Evolutionary conservation across 2,797 vertebrate species (phyloP).

Genomic region (Eulemur rubriventer): DNA sequence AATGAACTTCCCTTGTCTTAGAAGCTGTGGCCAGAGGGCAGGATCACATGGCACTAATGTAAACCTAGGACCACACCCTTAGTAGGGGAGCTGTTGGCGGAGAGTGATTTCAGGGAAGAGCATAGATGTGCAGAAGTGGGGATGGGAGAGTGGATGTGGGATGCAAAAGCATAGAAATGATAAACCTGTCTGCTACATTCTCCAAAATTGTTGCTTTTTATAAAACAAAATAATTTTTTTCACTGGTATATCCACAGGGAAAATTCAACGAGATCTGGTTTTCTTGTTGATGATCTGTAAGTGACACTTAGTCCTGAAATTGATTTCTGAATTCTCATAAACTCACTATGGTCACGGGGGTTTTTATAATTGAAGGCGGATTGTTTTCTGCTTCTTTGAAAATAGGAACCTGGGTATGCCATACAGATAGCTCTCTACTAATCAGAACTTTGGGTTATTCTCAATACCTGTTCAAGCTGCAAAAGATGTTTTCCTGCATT

Average conservation of each 20-base stretch:
- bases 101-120: background rate
- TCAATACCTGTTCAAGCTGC: background rate
- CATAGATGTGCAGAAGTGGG: background rate
- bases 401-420: background rate
- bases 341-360: background rate
- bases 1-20: background rate
- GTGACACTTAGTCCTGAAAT: background rate
- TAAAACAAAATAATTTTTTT: slow-evolving; percentile 11
- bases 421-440: background rate
- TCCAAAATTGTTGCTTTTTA: background rate
- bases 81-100: background rate
- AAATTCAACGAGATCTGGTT: background rate
- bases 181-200: background rate
- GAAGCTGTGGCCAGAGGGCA: background rate
- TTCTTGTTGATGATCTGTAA: background rate
- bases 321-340: slow-evolving; percentile 12
- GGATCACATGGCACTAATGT: background rate
- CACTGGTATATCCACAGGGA: background rate
- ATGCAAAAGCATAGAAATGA: background rate
- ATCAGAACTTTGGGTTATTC: background rate
- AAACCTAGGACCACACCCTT: background rate
- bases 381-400: background rate
- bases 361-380: background rate
- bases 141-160: background rate
- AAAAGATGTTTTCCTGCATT: background rate